phyloP scores from a whole-genome alignment of 2,888 invertebrate genomes.

The Apodemia duryi region DNA sequence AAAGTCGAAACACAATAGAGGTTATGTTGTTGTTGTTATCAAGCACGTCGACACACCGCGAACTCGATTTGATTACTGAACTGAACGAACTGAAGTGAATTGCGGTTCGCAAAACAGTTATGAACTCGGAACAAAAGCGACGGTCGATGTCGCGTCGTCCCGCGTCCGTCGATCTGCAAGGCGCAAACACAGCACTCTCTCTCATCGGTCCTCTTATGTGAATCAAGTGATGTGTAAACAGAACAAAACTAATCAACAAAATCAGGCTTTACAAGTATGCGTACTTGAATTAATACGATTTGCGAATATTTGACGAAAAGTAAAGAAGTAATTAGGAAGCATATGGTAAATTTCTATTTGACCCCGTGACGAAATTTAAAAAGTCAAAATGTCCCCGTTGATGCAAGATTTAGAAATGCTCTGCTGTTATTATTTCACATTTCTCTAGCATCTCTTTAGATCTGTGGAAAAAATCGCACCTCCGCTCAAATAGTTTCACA shows the following conservation, averaged over 20 bases:
- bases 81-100: slow-evolving; percentile 26
- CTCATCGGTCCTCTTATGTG: neutral
- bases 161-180: neutral
- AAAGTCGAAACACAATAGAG: slow-evolving; percentile 43
- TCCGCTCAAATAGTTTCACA: too few relatives aligned
- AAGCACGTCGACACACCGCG: slow-evolving; percentile 42
- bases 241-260: neutral
- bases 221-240: neutral
- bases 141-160: slow-evolving; percentile 11
- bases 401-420: too few relatives aligned
- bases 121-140: slow-evolving; percentile 26
- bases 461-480: too few relatives aligned
- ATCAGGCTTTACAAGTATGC: neutral
- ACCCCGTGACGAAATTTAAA: too few relatives aligned
- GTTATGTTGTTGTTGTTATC: slow-evolving; percentile 62
- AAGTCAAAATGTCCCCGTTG: too few relatives aligned
- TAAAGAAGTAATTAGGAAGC: too few relatives aligned
- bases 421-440: too few relatives aligned
- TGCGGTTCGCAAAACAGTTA: slow-evolving; percentile 29
- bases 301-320: too few relatives aligned
- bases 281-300: neutral
- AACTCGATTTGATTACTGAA: slow-evolving; percentile 54
- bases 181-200: neutral
- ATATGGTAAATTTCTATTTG: too few relatives aligned
- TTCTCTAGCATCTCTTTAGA: too few relatives aligned